Evolutionary conservation across 2,797 vertebrate species (phyloP), one percentile per base, ranked within the genome.

Genomic region (Myotis daubentonii): DNA sequence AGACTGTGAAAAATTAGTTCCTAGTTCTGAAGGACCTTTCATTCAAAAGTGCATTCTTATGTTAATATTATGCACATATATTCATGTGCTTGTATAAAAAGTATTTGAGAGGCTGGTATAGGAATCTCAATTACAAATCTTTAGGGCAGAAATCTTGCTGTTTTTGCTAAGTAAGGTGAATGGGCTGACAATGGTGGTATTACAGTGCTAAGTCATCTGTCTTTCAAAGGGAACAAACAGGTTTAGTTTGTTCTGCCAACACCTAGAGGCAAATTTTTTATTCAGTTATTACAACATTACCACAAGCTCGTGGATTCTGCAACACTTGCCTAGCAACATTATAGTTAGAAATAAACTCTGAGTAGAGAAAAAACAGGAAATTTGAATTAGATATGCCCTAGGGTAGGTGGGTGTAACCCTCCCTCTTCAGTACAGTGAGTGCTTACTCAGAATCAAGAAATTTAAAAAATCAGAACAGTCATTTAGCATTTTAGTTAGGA

Each of bases 281-380:
- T 83, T 91, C 33, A 33, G 79, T 94, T 93, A 96, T 91, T 87
- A 92, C 90, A 90, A 92, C 71, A 94, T 85, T 75, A 86, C 85
- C 85, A 93, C 90, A 94, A 71, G 74, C 57, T 33, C 92, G 72
- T 94, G 79, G 86, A 94, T 89, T 96, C 72, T 93, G 89, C 55
- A 96, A 89, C 95, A 96, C 92, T 82, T 92, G 97, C 97, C 84
- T 91, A 87, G 97, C 96, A 97, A 97, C 94, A 53, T 74, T 71
- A 70, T 55, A 92, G 60, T 92, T 91, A 89, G 66, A 71, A 91
- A 95, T 75, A 95, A 90, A 90, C 49, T 74, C 10, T 78, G 83
- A 55, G 62, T 74, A 65, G 79, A 25, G 91, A 94, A 92, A 79
- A 75, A 84, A 94, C 84, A 93, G 70, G 87, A 93, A 91, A 93